Evolutionary conservation across 2,888 invertebrate genomes (phyloP).

Genomic region (Drosophila mettleri): DNA sequence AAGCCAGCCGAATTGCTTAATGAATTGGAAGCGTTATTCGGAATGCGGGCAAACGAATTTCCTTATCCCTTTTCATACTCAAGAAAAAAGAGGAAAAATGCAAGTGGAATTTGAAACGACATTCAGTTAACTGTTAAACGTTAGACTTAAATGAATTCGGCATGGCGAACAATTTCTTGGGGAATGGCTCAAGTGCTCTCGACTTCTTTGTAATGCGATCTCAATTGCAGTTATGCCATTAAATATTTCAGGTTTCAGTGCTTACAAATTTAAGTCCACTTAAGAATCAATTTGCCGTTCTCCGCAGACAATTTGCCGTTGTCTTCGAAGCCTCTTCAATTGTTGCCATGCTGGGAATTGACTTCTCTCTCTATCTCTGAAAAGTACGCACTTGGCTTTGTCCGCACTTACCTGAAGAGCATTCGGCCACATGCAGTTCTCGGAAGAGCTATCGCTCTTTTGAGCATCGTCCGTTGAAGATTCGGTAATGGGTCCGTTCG

Average conservation of each 20-base stretch:
- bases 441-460: conserved; percentile 71
- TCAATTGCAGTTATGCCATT: background rate
- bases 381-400: background rate
- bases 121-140: conserved; percentile 28
- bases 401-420: conserved; percentile 91
- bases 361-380: background rate
- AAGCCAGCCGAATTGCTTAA: conserved; percentile 58
- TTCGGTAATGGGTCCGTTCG: conserved; percentile 38
- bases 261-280: background rate
- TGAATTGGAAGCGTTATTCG: conserved; percentile 64
- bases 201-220: conserved; percentile 3
- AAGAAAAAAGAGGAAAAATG: too few relatives aligned
- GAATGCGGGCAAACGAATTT: conserved; percentile 46
- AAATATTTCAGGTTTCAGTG: background rate
- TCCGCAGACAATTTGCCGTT: background rate
- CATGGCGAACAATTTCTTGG: background rate
- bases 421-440: conserved; percentile 90
- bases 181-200: conserved; percentile 18
- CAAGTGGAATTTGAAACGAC: conserved; percentile 38
- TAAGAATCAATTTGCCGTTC: background rate
- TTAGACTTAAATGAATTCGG: conserved; percentile 10
- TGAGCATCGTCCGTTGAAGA: conserved; percentile 42
- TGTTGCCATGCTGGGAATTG: background rate
- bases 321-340: background rate
- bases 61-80: conserved; percentile 15